Conservation (phyloP, 1,140 invertebrate genomes). For the Caenorhabditis tropicalis region DNA sequence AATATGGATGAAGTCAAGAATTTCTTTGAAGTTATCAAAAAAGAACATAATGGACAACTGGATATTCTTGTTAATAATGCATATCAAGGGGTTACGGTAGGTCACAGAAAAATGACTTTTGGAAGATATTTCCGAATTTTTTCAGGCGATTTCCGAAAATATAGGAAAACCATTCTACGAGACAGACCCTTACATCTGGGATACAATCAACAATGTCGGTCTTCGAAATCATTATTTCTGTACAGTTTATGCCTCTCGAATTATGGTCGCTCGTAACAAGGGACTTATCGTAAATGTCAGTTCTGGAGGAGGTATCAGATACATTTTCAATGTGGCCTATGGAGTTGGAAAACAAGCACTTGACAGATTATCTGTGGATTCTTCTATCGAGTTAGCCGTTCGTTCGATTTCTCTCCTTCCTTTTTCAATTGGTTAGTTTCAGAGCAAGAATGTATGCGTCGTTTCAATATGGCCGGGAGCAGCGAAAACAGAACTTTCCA, state of each 20-base stretch:
- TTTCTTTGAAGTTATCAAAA: constrained; percentile 73
- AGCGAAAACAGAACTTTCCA: constrained; percentile 73
- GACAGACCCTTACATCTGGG: constrained; percentile 68
- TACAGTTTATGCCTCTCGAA: constrained; percentile 72
- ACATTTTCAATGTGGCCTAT: constrained; percentile 73
- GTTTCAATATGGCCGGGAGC: constrained; percentile 74
- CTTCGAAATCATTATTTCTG: constrained; percentile 74
- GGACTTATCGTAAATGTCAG: constrained; percentile 75
- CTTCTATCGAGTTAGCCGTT: constrained; percentile 72
- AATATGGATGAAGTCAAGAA: constrained; percentile 72
- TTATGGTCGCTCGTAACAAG: constrained; percentile 73
- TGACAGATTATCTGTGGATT: constrained; percentile 74
- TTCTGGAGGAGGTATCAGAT: constrained; percentile 73
- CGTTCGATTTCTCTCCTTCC: no score
- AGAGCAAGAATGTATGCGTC: constrained; percentile 72
- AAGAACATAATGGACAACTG: constrained; percentile 73
- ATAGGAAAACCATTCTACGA: constrained; percentile 73
- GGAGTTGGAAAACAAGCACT: constrained; percentile 62
- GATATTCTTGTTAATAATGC: constrained; percentile 75
- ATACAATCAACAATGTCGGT: constrained; percentile 74
- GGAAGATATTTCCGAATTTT: neutral
- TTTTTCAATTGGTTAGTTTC: no score
- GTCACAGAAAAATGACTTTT: neutral
- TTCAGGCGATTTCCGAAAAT: constrained; percentile 60
- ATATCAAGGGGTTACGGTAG: constrained; percentile 72